phyloP scores from a whole-genome alignment of 2,888 invertebrate genomes.

The Habroteleia sp. region DNA sequence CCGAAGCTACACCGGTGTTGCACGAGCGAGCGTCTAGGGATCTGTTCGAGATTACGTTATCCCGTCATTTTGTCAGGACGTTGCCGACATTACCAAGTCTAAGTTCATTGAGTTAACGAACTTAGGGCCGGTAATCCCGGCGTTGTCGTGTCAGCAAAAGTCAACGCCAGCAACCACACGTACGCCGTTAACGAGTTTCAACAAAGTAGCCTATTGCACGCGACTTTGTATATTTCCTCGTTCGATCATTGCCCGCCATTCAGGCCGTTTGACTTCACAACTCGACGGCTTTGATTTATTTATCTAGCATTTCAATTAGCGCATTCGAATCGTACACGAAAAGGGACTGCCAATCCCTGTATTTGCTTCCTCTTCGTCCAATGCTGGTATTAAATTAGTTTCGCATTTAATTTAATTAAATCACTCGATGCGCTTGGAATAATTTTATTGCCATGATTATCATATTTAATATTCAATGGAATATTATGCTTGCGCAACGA shows the following conservation, averaged over 20 bases:
- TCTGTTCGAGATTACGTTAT: conserved; percentile 57
- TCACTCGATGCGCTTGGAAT: conserved; percentile 20
- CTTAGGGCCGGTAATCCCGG: conserved; percentile 57
- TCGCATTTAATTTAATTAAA: conserved; percentile 27
- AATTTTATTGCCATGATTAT: conserved; percentile 37
- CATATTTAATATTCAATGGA: conserved; percentile 32
- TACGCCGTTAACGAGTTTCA: conserved; percentile 48
- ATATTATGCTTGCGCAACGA: no score
- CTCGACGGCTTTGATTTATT: conserved; percentile 30
- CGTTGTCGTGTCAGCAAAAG: conserved; percentile 23
- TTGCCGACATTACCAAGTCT: conserved; percentile 57
- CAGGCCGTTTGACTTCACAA: no score
- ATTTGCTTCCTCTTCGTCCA: no score
- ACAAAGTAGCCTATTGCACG: conserved; percentile 46
- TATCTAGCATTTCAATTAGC: no score
- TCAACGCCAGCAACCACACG: conserved; percentile 13
- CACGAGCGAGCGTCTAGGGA: conserved; percentile 41
- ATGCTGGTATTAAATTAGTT: no score
- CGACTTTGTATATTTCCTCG: conserved; percentile 44
- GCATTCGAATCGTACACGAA: no score
- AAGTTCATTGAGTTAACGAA: conserved; percentile 61
- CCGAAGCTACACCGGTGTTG: conserved; percentile 3
- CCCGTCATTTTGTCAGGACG: conserved; percentile 62
- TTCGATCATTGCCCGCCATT: no score
- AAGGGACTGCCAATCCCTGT: no score